Base-by-base conservation (phyloP, 2,113 vertebrate species). In the Gopherus flavomarginatus region DNA sequence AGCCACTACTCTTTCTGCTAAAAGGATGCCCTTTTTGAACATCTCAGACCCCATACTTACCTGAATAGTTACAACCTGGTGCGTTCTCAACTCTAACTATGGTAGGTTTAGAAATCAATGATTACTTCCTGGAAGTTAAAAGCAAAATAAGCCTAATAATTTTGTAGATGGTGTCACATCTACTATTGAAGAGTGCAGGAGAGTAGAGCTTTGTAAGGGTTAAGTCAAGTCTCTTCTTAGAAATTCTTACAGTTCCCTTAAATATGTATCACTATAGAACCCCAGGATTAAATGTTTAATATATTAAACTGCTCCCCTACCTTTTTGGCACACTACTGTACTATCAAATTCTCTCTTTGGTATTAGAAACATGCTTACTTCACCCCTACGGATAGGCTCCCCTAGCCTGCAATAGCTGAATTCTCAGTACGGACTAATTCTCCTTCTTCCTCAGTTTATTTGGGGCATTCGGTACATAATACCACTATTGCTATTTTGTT, bases 341-440 rank as follows among this genome's bases (percentile, higher is more conserved):
- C 5, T 72, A n/a, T 72, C 69, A 38, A 38, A 9, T 72, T 22
- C 69, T 72, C 69, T 72, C 10, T 72, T 42, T 38, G 19, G 19
- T 72, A 72, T 72, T 93, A 91, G 79, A 27, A 91, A 77, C 81
- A 92, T 90, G 90, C 78, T 87, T 11, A 85, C 85, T 95, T 87
- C 82, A 78, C 83, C 50, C 82, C 44, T 53, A 81, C 91, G 93
- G 92, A 90, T 75, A 93, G 86, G 90, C 57, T 84, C 89, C 53
- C 83, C 56, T 31, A 62, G 42, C 89, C 57, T 93, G 89, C 92
- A 96, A 95, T 22, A 5, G n/a, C 42, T 65, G 94, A 78, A 94
- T 78, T 93, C 85, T 87, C 86, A 85, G 75, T 79, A 96, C 88
- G 31, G 88, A 81, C 92, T 96, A 19, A 95, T 96, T 94, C 93